Base-by-base conservation (phyloP, 2,113 vertebrate genomes). In the Crotalus helleri region DNA sequence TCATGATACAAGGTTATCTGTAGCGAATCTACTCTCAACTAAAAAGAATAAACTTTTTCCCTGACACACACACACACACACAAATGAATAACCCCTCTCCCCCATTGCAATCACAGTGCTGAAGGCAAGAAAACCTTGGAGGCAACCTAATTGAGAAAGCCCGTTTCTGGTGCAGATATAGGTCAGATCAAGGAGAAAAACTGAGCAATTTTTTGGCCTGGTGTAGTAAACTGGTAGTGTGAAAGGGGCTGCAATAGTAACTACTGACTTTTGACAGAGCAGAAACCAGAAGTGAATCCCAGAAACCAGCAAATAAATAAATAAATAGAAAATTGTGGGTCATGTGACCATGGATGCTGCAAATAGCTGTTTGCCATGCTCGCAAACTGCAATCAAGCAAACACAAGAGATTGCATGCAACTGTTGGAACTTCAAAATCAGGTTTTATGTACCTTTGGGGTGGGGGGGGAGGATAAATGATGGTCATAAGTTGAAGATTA, bases 241-340 rank as follows among this genome's bases (percentile, higher is more conserved):
- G 29, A 61, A 91, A 5, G 0, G 10, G 0, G 0, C 11, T 86
- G 44, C 2, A 91, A 53, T 33, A 87, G 49, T 2, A 4, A 9
- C 2, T 13, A 3, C 54, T 58, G 44, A 58, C 29, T 53, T 53
- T 4, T 0, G 21, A 59, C 61, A 85, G 53, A 85, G 61, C 29
- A 69, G 12, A 69, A 69, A 69, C 4, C 61, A n/a, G 61, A 69
- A 12, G 5, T 3, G 3, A 69, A n/a, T n/a, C 61, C 29, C 29
- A 69, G 12, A 69, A 69, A 64, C 29, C 29, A n/a, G 26, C 11
- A 29, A 29, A 29, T 13, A n/a, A 13, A 12, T 26, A 29, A 61
- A 5, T 21, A 58, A 23, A 24, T 24, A 29, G 61, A n/a, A 69
- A 69, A 69, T 1, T 69, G 23, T 61, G 61, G 29, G 29, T 69